Evolutionary conservation across 2,797 vertebrate species (phyloP), one percentile per base, ranked within the genome.

Genomic region (Sebastolobus altivelis): DNA sequence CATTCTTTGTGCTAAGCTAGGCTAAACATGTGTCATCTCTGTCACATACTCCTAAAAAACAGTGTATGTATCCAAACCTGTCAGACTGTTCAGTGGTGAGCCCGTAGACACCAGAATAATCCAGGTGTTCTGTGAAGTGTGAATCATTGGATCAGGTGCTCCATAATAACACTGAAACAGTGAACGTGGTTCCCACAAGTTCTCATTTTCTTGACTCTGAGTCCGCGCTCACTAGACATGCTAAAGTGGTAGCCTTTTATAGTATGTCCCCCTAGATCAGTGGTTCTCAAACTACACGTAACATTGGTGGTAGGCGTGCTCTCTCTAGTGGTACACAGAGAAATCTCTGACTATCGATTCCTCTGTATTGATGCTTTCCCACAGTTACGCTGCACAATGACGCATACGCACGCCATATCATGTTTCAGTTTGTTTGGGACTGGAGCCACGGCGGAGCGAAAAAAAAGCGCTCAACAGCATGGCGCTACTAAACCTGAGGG

Each of bases 381-480:
- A 25, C 25, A 25, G 25, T 43, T 43, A 43, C 40, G 40, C 40
- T 43, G 5, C 40, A 43, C 40, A 43, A 43, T 43, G 25, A 25
- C 2, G 25, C 25, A 25, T 43, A 43, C 2, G 14, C 40, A 43
- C 14, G 14, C 40, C 16, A 5, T 16, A 1, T 16, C 14, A 16
- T 43, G 14, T 43, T 43, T 43, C 40, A 43, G 13, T 43, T 43
- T 43, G 40, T 43, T 43, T 43, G 40, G 40, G 40, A 43, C 40
- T 2, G 2, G 40, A 43, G 0, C 0, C 37, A 38, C 0, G 37
- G 37, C 4, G 37, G 16, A 16, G 13, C 6, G 40, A 14, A 43
- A 43, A 6, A 43, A 43, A 43, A 43, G 40, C 1, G 0, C 14
- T 43, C 0, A 43, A 43, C 40, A 43, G 14, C 5, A 0, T 43